Evolutionary conservation across 2,888 invertebrate genomes (phyloP).

Genomic region (Cotesia congregata): DNA sequence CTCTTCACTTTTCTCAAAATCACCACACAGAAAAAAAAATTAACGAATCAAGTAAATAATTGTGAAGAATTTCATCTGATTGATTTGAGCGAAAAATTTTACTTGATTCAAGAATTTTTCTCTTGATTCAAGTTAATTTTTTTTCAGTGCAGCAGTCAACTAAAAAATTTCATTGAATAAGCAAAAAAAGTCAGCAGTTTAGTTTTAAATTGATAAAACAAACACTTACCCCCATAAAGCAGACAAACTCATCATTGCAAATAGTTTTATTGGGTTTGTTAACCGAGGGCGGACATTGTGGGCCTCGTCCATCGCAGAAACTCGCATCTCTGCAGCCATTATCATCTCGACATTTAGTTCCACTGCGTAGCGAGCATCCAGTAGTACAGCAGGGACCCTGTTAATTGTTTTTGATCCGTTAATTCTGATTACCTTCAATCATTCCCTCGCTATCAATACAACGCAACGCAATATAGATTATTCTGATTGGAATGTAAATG

Average conservation of each 20-base stretch:
- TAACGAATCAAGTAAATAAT: too few relatives aligned
- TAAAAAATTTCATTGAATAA: too few relatives aligned
- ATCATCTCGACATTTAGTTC: slow-evolving; percentile 89
- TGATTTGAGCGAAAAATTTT: too few relatives aligned
- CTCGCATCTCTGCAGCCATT: slow-evolving; percentile 93
- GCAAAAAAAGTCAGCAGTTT: neutral
- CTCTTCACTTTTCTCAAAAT: too few relatives aligned
- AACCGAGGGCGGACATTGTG: slow-evolving; percentile 90
- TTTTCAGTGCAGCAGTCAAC: too few relatives aligned
- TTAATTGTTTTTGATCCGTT: slow-evolving; percentile 27
- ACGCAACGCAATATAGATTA: neutral
- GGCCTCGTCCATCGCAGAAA: slow-evolving; percentile 88
- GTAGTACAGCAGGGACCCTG: slow-evolving; percentile 94
- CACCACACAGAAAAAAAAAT: too few relatives aligned
- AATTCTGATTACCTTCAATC: slow-evolving; percentile 27
- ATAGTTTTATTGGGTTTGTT: slow-evolving; percentile 93
- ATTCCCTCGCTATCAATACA: neutral
- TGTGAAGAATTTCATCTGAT: too few relatives aligned
- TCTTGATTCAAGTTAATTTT: too few relatives aligned
- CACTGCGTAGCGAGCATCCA: slow-evolving; percentile 85
- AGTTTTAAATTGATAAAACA: slow-evolving; percentile 14
- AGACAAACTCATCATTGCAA: slow-evolving; percentile 96
- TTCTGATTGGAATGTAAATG: neutral
- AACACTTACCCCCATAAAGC: slow-evolving; percentile 89
- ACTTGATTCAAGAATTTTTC: too few relatives aligned